Evolutionary conservation across 2,797 vertebrate genomes (phyloP).

Genomic region (Clarias platycephalus): DNA sequence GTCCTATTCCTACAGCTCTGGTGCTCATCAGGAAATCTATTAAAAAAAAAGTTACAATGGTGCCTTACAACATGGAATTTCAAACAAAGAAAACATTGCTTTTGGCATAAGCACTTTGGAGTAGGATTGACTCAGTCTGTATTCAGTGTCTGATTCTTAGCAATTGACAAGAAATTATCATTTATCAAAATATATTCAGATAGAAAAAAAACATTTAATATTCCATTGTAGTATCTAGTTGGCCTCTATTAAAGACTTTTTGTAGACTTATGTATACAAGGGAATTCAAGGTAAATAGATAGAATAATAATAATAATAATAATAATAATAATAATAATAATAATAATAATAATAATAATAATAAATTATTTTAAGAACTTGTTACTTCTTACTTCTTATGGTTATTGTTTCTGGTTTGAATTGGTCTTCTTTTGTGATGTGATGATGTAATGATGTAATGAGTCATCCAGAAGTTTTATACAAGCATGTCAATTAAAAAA

Average conservation of each 20-base stretch:
- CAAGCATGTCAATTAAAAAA: too few species aligned
- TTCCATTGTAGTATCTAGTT: neutral
- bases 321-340: too few species aligned
- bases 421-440: neutral
- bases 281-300: neutral
- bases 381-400: neutral
- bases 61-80: slow-evolving; percentile 15
- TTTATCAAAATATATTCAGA: neutral
- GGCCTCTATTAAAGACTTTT: neutral
- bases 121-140: slow-evolving; percentile 1
- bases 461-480: too few species aligned
- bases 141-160: slow-evolving; percentile 11
- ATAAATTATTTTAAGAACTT: too few species aligned
- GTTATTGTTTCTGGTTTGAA: neutral
- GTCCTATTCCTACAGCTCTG: slow-evolving; percentile 30
- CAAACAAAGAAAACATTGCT: slow-evolving; percentile 18
- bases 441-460: too few species aligned
- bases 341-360: too few species aligned
- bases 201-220: neutral
- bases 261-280: neutral
- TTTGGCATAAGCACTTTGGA: neutral
- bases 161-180: neutral
- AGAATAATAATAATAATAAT: too few species aligned
- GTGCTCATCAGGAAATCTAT: slow-evolving; percentile 38
- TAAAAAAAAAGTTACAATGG: neutral